Percentiles rank a stretch among this genome's conserved stretches.
phyloP scores from a whole-genome alignment of 2,797 vertebrate genomes.

The Melanotaenia nigrans region DNA sequence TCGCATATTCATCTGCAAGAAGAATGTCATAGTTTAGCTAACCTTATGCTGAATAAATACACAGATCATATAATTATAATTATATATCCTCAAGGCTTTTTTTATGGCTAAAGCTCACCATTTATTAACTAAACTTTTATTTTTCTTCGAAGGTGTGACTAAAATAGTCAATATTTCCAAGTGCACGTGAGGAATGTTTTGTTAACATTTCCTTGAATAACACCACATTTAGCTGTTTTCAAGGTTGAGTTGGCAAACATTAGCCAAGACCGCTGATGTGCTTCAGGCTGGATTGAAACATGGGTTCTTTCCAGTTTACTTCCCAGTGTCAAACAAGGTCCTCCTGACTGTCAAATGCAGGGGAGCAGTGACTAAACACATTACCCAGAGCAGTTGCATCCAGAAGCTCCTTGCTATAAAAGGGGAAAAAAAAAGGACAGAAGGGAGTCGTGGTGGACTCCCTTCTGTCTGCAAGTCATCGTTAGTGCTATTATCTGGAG shows the following conservation, averaged over 20 bases:
- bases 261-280: constrained; percentile 60
- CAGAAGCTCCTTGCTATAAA: constrained; percentile 78
- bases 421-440: constrained; percentile 68
- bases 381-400: constrained; percentile 71
- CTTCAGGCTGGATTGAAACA: constrained; percentile 71
- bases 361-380: constrained; percentile 72
- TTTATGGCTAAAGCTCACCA: not conserved
- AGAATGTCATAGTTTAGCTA: constrained; percentile 1
- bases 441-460: constrained; percentile 37
- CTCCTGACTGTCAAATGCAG: constrained; percentile 74
- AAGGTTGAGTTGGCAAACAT: constrained; percentile 60
- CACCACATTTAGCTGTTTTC: constrained; percentile 32
- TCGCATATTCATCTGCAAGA: constrained; percentile 11
- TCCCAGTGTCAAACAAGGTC: constrained; percentile 82
- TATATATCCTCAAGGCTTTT: not conserved
- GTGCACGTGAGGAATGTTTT: constrained; percentile 1
- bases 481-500: constrained; percentile 66
- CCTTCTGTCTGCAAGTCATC: constrained; percentile 71
- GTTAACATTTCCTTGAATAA: constrained; percentile 29
- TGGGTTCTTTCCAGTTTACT: constrained; percentile 75
- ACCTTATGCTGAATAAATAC: constrained; percentile 17
- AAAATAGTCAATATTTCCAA: not conserved
- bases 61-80: not conserved
- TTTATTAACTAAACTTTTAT: not conserved
- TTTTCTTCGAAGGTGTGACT: constrained; percentile 3